Evolutionary conservation across 2,797 vertebrate species (phyloP).

Genomic region (Anas bernieri): DNA sequence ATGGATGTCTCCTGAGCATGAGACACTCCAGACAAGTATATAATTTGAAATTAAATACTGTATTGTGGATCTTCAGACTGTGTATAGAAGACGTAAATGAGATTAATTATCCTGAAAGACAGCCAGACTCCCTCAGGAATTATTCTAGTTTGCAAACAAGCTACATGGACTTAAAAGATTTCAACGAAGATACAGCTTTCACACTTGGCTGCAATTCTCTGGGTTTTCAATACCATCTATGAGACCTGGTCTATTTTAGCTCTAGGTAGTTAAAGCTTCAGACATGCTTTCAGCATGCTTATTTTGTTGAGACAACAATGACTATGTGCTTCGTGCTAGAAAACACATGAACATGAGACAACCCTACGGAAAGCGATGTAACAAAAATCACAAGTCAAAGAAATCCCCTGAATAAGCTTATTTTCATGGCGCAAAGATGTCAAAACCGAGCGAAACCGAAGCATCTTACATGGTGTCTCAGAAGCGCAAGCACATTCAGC

Average conservation of each 20-base stretch:
- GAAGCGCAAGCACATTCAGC: not conserved
- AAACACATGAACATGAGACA: not conserved
- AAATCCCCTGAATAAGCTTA: not conserved
- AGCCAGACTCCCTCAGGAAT: not conserved
- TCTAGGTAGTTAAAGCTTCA: not conserved
- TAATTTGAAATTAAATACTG: not conserved
- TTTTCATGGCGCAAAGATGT: not conserved
- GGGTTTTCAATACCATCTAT: not conserved
- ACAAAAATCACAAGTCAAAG: not conserved
- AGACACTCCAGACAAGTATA: not conserved
- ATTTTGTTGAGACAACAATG: not conserved
- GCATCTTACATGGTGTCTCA: accelerated
- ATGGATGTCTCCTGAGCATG: not conserved
- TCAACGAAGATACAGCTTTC: not conserved
- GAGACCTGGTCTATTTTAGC: not conserved
- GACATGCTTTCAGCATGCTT: not conserved
- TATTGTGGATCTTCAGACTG: not conserved
- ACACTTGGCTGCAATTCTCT: not conserved
- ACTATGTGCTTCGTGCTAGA: not conserved
- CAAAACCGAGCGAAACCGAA: not conserved
- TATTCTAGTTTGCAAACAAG: not conserved
- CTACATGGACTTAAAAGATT: not conserved
- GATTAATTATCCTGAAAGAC: not conserved
- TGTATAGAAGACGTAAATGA: not conserved
- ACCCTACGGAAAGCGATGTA: not conserved